phyloP scores from a whole-genome alignment of 1,140 invertebrate species.

The Teleopsis dalmanni region DNA sequence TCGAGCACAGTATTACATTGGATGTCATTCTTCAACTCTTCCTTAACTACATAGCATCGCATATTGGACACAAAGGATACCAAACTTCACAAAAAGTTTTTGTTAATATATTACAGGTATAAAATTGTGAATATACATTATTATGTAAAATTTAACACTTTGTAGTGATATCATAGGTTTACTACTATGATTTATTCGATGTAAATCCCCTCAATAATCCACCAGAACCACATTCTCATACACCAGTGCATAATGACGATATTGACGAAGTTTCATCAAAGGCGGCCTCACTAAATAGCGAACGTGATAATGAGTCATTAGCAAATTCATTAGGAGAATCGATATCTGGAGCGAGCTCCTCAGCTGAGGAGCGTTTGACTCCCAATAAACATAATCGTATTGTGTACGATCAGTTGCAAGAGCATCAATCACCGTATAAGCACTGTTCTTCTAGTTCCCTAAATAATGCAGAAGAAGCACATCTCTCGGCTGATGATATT shows the following conservation, averaged over 20 bases:
- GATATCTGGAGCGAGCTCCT: constrained; percentile 27
- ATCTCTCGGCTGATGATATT: not conserved
- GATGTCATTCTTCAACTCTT: constrained; percentile 36
- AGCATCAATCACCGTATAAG: constrained; percentile 34
- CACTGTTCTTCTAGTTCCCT: constrained; percentile 29
- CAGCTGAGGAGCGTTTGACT: constrained; percentile 29
- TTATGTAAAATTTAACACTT: not conserved
- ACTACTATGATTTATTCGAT: constrained; percentile 37
- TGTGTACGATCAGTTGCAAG: constrained; percentile 36
- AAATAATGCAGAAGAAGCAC: constrained; percentile 1
- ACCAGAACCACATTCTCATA: constrained; percentile 26
- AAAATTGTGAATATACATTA: not conserved
- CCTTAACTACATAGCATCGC: constrained; percentile 39
- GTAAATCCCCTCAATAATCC: constrained; percentile 29
- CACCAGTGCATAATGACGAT: constrained; percentile 34
- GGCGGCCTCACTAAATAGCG: constrained; percentile 32
- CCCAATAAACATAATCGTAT: constrained; percentile 29
- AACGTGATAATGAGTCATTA: constrained; percentile 34
- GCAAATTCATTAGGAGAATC: constrained; percentile 24
- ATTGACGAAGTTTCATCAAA: constrained; percentile 34
- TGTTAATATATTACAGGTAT: constrained; percentile 31
- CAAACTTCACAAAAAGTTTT: constrained; percentile 41
- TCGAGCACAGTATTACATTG: constrained; percentile 33
- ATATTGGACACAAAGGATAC: constrained; percentile 40
- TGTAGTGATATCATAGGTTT: constrained; percentile 16